phyloP scores from a whole-genome alignment of 1,140 invertebrate species.

The Chrysoperla carnea region DNA sequence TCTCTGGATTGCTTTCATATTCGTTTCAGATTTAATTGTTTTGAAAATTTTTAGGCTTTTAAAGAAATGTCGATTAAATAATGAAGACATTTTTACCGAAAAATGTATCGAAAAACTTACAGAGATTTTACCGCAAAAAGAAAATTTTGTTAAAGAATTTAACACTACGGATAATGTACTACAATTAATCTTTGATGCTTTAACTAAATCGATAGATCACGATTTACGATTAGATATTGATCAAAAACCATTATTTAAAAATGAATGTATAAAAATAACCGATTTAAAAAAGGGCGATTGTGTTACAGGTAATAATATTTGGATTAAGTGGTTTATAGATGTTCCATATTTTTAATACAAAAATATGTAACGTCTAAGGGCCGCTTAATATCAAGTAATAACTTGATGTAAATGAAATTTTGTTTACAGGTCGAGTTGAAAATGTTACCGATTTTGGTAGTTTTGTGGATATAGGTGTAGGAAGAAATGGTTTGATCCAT shows the following conservation, averaged over 20 bases:
- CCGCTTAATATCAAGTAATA: no score
- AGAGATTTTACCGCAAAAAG: constrained; percentile 10
- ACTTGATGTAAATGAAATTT: neutral
- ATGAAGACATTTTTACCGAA: constrained; percentile 26
- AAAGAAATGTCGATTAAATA: constrained; percentile 21
- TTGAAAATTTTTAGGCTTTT: constrained; percentile 19
- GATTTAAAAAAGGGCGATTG: constrained; percentile 33
- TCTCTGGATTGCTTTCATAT: no score
- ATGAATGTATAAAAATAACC: constrained; percentile 35
- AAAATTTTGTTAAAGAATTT: constrained; percentile 25
- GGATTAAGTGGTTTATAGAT: no score
- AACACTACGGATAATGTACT: constrained; percentile 32
- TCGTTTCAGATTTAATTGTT: no score
- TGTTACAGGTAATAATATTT: constrained; percentile 20
- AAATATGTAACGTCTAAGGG: no score
- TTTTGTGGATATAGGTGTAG: constrained; percentile 80
- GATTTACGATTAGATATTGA: constrained; percentile 44
- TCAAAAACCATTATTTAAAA: constrained; percentile 46
- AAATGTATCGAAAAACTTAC: constrained; percentile 27
- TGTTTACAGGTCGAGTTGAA: constrained; percentile 37
- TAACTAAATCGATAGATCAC: constrained; percentile 39
- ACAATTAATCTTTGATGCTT: constrained; percentile 41
- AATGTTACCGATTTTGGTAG: constrained; percentile 82
- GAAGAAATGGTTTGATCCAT: constrained; percentile 58
- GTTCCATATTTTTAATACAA: no score